Percentiles rank a stretch among this genome's conserved stretches.
Evolutionary conservation across 2,113 vertebrate genomes (phyloP).

Genomic region (Heteronetta atricapilla): DNA sequence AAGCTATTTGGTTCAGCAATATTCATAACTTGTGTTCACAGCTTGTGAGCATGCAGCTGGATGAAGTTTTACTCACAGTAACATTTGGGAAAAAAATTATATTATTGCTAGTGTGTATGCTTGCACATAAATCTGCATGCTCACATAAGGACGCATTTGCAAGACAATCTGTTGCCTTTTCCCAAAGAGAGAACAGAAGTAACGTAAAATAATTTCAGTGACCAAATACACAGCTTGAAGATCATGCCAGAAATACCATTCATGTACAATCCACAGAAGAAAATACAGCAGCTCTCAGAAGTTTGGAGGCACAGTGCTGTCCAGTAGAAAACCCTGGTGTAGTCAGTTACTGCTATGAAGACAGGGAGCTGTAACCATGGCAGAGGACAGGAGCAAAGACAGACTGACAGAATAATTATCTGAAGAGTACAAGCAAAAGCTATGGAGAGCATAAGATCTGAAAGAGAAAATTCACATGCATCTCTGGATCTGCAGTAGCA

Average conservation of each 20-base stretch:
- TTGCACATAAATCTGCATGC: not conserved
- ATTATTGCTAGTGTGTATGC: not conserved
- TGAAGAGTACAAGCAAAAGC: not conserved
- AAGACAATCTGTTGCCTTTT: not conserved
- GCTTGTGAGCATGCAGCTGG: not conserved
- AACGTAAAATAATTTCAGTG: not conserved
- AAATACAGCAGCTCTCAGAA: not conserved
- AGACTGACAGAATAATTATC: not conserved
- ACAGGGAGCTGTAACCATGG: not conserved
- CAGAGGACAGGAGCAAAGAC: not conserved
- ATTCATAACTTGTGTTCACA: not conserved
- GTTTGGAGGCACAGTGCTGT: not conserved
- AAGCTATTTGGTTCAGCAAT: not conserved
- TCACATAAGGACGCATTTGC: not conserved
- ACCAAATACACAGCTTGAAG: not conserved
- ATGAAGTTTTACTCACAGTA: not conserved
- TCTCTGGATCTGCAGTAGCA: not conserved
- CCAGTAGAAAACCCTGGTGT: not conserved
- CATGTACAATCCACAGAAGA: not conserved
- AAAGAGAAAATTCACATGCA: not conserved
- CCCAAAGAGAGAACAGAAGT: not conserved
- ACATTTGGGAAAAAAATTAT: not conserved
- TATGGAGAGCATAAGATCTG: not conserved
- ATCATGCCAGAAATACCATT: not conserved
- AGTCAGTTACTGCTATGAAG: not conserved